Conservation (phyloP, 2,797 vertebrate genomes). For the Ambastaia sidthimunki region DNA sequence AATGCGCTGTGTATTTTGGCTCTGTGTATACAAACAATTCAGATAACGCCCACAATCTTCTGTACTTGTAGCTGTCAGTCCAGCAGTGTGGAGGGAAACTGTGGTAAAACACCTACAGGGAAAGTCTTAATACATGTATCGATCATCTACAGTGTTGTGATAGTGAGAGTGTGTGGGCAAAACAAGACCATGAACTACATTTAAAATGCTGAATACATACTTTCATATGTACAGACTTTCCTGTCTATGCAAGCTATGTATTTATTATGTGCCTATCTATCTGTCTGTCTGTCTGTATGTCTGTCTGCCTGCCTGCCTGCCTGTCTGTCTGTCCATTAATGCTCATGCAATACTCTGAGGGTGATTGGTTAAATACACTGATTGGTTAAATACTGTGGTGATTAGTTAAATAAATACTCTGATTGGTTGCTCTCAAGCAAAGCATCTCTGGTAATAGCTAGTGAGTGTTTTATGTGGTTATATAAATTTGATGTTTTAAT, state of each 20-base stretch:
- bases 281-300: neutral
- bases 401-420: constrained; percentile 18
- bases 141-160: constrained; percentile 30
- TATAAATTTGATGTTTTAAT: constrained; percentile 43
- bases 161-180: constrained; percentile 34
- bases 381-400: neutral
- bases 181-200: constrained; percentile 27
- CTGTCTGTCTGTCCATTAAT: too few species aligned
- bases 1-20: constrained; percentile 43
- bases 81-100: constrained; percentile 48
- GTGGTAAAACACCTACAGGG: constrained; percentile 51
- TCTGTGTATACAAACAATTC: constrained; percentile 57
- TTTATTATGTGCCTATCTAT: too few species aligned
- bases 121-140: constrained; percentile 50
- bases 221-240: neutral
- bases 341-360: too few species aligned
- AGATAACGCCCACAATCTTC: constrained; percentile 48
- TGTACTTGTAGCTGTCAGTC: constrained; percentile 35
- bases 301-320: too few species aligned
- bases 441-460: constrained; percentile 28
- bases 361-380: too few species aligned
- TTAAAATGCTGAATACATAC: constrained; percentile 13
- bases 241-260: neutral
- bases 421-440: constrained; percentile 30
- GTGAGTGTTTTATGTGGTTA: constrained; percentile 30